A percentile compares a stretch with the other conserved stretches of the same genome.
Conservation (phyloP, 92 coral and sea anemone genomes). For the Phenganax subtilis region DNA sequence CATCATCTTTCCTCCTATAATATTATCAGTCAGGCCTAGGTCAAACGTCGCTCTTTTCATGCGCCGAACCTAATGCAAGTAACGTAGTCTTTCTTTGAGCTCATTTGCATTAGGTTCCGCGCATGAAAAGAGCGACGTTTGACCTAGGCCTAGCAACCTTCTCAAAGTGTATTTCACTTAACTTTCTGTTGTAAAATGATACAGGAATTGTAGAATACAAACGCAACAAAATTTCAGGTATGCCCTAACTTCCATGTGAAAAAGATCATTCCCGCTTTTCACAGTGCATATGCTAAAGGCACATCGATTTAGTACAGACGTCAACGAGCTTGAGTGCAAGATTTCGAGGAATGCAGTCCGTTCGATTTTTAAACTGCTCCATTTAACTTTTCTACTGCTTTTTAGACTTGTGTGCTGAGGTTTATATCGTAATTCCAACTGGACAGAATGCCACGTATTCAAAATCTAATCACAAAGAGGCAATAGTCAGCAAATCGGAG, state of each 20-base stretch:
- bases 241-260: neutral
- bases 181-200: neutral
- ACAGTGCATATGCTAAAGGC: no score
- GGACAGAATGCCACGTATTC: neutral
- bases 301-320: neutral
- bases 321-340: neutral
- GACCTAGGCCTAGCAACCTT: no score
- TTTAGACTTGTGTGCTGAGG: constrained; percentile 24
- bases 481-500: constrained; percentile 5
- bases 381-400: neutral
- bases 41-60: no score
- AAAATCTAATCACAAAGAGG: neutral
- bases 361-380: neutral
- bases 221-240: constrained; percentile 5
- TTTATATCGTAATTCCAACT: constrained; percentile 7
- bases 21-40: neutral
- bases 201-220: constrained; percentile 27
- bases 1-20: neutral
- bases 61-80: no score
- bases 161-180: neutral
- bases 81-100: no score
- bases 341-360: neutral
- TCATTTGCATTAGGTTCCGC: no score
- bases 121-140: no score
- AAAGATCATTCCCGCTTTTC: neutral